Conservation (phyloP, 2,113 vertebrate species). For the Halichoerus grypus region DNA sequence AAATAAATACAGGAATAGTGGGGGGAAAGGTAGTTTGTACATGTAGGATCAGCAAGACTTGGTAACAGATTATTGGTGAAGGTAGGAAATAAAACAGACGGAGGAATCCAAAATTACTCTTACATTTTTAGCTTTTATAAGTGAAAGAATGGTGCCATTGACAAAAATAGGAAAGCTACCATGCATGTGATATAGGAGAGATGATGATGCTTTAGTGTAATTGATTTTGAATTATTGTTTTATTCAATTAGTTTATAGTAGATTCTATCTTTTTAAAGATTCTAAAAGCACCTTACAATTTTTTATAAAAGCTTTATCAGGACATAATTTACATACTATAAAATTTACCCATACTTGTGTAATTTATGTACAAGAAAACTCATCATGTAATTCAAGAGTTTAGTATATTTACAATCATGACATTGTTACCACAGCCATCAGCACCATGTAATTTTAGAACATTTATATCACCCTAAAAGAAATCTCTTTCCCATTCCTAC, state of each 20-base stretch:
- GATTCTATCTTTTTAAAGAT: constrained; percentile 38
- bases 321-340: not conserved
- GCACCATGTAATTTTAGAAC: constrained; percentile 20
- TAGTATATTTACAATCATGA: not conserved
- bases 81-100: not conserved
- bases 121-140: not conserved
- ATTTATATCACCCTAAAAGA: constrained; percentile 7
- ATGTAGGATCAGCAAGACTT: not conserved
- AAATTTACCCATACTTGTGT: not conserved
- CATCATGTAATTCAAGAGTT: not conserved
- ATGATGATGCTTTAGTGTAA: not conserved
- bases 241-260: constrained; percentile 32
- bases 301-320: constrained; percentile 1
- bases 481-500: not conserved
- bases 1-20: not conserved
- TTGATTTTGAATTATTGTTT: constrained; percentile 28
- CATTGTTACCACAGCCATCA: not conserved
- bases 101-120: not conserved
- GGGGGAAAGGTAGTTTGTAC: not conserved
- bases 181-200: not conserved
- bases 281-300: not conserved
- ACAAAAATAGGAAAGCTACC: constrained; percentile 1
- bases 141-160: not conserved
- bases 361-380: not conserved
- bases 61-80: not conserved